Percentiles rank a stretch among this genome's conserved stretches.
Conservation (phyloP, 2,888 invertebrate species). For the Drosophila meridionalis region DNA sequence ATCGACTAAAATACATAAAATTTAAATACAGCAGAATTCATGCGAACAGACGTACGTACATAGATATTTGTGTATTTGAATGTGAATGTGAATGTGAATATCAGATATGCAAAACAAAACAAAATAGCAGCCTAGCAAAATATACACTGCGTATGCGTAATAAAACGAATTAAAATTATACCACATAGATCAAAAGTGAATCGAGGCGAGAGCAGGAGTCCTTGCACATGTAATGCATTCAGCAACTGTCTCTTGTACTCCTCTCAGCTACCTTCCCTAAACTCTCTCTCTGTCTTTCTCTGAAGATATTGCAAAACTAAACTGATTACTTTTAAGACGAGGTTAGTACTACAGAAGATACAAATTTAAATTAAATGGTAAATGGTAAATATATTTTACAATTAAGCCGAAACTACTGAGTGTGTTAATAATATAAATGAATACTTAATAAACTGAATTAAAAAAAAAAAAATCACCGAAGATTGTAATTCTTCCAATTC, state of each 20-base stretch:
- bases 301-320: constrained; percentile 64
- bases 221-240: not conserved
- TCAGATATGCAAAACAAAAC: constrained; percentile 53
- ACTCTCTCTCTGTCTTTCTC: constrained; percentile 34
- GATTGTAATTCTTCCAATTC: not conserved
- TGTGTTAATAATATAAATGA: constrained; percentile 76
- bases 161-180: constrained; percentile 54
- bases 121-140: constrained; percentile 70
- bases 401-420: constrained; percentile 77
- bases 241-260: constrained; percentile 3
- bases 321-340: constrained; percentile 76
- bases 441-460: constrained; percentile 72
- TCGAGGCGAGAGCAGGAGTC: not conserved
- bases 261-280: not conserved
- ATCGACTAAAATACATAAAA: constrained; percentile 51
- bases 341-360: constrained; percentile 58
- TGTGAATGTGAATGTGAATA: constrained; percentile 71
- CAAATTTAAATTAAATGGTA: constrained; percentile 51
- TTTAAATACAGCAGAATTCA: constrained; percentile 50
- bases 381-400: constrained; percentile 61
- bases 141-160: constrained; percentile 76
- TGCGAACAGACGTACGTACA: not conserved
- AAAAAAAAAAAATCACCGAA: constrained; percentile 53
- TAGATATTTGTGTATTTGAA: constrained; percentile 7
- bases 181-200: constrained; percentile 37